Evolutionary conservation across 1,140 invertebrate genomes (phyloP).

Genomic region (Lucilia cuprina): DNA sequence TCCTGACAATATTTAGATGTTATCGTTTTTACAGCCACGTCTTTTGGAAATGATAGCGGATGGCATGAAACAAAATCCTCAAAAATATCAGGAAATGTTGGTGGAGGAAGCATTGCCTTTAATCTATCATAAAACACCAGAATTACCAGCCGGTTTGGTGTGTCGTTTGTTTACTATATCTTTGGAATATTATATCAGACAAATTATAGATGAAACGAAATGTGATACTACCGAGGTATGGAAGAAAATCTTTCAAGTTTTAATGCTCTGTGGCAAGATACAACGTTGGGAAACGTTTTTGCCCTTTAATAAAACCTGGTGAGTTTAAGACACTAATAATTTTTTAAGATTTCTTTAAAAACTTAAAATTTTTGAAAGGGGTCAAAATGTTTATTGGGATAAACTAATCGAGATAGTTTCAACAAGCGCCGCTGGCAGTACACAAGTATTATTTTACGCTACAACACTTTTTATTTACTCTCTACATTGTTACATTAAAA

Average conservation of each 20-base stretch:
- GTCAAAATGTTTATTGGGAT: constrained; percentile 76
- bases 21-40: constrained; percentile 41
- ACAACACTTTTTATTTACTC: constrained; percentile 75
- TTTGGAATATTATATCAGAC: constrained; percentile 55
- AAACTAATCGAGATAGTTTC: constrained; percentile 66
- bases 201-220: constrained; percentile 66
- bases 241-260: constrained; percentile 78
- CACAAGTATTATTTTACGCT: constrained; percentile 72
- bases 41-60: constrained; percentile 57
- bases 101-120: constrained; percentile 59
- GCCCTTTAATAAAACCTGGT: constrained; percentile 62
- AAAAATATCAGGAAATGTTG: constrained; percentile 56
- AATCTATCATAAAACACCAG: constrained; percentile 57
- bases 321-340: constrained; percentile 59
- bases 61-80: constrained; percentile 53
- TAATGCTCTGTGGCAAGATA: constrained; percentile 77
- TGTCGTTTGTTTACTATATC: constrained; percentile 56
- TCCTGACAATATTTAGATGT: neutral
- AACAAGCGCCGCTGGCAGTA: constrained; percentile 64
- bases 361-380: constrained; percentile 50
- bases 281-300: constrained; percentile 79
- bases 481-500: constrained; percentile 71
- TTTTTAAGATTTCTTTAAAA: neutral
- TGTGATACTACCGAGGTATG: constrained; percentile 77
- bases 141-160: constrained; percentile 49